phyloP scores from a whole-genome alignment of 2,888 invertebrate species.

The Sinhomidia bicolor region DNA sequence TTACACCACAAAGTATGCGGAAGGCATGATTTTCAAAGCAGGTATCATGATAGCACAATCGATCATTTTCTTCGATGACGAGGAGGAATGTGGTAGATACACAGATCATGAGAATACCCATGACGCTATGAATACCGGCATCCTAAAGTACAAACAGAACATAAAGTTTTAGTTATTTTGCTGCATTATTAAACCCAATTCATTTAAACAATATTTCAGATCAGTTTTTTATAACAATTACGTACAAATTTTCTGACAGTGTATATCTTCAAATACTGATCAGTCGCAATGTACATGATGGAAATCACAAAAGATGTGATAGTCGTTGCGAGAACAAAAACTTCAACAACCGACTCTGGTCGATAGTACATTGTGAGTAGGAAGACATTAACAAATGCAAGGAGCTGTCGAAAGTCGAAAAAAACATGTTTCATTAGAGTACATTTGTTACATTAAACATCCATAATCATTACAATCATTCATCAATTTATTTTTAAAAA shows the following conservation, averaged over 20 bases:
- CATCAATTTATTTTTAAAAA: constrained; percentile 12
- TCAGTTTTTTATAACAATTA: constrained; percentile 20
- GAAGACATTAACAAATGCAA: constrained; percentile 73
- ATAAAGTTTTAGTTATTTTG: neutral
- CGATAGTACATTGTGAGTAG: constrained; percentile 69
- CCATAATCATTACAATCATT: constrained; percentile 54
- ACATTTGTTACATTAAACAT: constrained; percentile 59
- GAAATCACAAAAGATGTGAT: constrained; percentile 69
- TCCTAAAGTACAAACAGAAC: constrained; percentile 53
- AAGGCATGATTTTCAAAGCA: constrained; percentile 67
- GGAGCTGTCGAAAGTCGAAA: constrained; percentile 67
- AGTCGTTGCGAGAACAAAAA: constrained; percentile 70
- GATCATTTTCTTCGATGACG: constrained; percentile 64
- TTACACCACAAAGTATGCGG: constrained; percentile 67
- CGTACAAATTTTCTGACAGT: constrained; percentile 75
- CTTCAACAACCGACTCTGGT: constrained; percentile 70
- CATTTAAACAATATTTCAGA: too few species aligned
- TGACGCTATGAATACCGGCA: constrained; percentile 72
- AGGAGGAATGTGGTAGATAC: constrained; percentile 68
- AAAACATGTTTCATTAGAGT: constrained; percentile 61
- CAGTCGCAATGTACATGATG: constrained; percentile 71
- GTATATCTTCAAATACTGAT: constrained; percentile 74
- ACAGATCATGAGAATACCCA: constrained; percentile 70
- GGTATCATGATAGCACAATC: constrained; percentile 63
- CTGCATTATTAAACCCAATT: neutral